Percentiles rank a stretch among this genome's conserved stretches.
Evolutionary conservation across 2,888 invertebrate genomes (phyloP).

Genomic region (Cancer borealis): DNA sequence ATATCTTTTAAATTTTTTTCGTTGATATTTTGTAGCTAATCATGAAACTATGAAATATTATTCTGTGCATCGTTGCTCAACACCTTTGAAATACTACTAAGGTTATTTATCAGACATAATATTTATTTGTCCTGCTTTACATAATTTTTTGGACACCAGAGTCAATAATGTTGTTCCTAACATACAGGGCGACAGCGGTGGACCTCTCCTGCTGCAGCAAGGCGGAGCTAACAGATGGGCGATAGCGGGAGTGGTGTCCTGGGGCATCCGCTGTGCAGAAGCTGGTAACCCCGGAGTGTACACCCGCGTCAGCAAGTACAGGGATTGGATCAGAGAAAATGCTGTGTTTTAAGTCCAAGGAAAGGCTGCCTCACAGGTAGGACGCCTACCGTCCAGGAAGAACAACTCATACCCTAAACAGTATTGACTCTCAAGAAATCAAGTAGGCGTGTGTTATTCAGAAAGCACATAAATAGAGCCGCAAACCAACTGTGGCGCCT

Average conservation of each 20-base stretch:
- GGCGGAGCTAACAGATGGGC: conserved; percentile 87
- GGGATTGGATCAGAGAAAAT: conserved; percentile 85
- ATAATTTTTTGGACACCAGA: neutral
- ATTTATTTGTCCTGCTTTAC: neutral
- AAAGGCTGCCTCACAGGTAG: neutral
- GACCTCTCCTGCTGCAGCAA: conserved; percentile 88
- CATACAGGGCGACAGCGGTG: conserved; percentile 90
- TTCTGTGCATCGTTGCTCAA: too few species aligned
- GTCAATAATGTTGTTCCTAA: neutral
- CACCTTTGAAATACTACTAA: too few species aligned
- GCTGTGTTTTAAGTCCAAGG: neutral
- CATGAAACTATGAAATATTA: too few species aligned
- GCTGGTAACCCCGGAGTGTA: conserved; percentile 89
- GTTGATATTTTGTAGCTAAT: too few species aligned
- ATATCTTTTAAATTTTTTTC: too few species aligned
- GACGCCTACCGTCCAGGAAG: too few species aligned
- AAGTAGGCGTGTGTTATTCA: too few species aligned
- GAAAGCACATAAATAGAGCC: too few species aligned
- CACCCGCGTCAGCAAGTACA: conserved; percentile 86
- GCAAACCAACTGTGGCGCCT: too few species aligned
- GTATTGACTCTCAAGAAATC: too few species aligned
- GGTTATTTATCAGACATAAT: too few species aligned
- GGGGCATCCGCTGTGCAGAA: conserved; percentile 91
- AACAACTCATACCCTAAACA: too few species aligned
- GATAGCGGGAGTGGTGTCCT: conserved; percentile 90